phyloP scores from a whole-genome alignment of 2,113 vertebrate genomes.

The Paramisgurnus dabryanus region DNA sequence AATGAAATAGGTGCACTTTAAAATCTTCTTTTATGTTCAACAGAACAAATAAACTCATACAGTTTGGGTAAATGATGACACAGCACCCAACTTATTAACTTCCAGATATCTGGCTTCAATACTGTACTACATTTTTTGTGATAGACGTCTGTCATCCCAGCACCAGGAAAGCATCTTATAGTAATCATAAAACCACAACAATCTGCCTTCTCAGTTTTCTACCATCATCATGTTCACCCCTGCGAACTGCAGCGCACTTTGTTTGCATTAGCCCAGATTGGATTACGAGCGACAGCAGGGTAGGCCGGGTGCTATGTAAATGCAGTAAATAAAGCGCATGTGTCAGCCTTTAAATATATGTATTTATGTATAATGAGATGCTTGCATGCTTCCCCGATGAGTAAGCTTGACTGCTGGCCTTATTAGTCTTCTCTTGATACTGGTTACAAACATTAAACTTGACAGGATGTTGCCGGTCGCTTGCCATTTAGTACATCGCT shows the following conservation, averaged over 20 bases:
- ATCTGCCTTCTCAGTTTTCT: conserved; percentile 57
- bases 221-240: conserved; percentile 68
- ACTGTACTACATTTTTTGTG: conserved; percentile 27
- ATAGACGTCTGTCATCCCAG: conserved; percentile 51
- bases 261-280: conserved; percentile 65
- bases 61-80: too few species aligned
- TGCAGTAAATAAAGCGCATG: conserved; percentile 61
- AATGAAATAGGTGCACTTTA: too few species aligned
- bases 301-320: conserved; percentile 64
- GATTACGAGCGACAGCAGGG: conserved; percentile 66
- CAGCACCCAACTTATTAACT: too few species aligned
- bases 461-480: conserved; percentile 54
- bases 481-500: conserved; percentile 10
- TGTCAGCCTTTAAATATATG: conserved; percentile 66
- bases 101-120: conserved; percentile 11
- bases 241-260: conserved; percentile 70
- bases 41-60: too few species aligned
- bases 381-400: conserved; percentile 65
- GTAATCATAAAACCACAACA: conserved; percentile 53
- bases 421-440: conserved; percentile 69
- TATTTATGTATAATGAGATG: conserved; percentile 71
- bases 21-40: too few species aligned
- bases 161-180: conserved; percentile 58
- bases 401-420: conserved; percentile 60
- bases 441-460: conserved; percentile 63